A percentile compares a stretch with the other conserved stretches of the same genome.
Conservation (phyloP, 2,113 vertebrate species). For the Takifugu flavidus region DNA sequence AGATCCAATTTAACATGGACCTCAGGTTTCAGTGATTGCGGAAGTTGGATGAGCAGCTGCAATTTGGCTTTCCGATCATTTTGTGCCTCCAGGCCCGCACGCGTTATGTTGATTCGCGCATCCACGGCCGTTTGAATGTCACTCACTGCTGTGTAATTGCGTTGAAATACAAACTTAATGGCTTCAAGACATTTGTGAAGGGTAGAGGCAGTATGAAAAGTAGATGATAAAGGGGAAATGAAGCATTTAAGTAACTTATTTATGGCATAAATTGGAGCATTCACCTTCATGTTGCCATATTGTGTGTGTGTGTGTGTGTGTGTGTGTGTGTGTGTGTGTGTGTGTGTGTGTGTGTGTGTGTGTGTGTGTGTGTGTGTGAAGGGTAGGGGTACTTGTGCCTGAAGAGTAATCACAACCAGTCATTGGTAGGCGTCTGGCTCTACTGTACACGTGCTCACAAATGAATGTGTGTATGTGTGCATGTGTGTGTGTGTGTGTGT, state of each 20-base stretch:
- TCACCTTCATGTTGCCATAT: too few relatives aligned
- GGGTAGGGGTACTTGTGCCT: constrained; percentile 30
- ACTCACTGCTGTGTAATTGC: constrained; percentile 19
- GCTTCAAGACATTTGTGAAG: too few relatives aligned
- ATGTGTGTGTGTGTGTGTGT: constrained; percentile 49
- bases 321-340: too few relatives aligned
- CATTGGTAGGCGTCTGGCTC: constrained; percentile 32
- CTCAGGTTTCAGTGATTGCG: constrained; percentile 66
- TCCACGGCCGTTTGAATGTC: background rate
- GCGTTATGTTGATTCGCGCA: constrained; percentile 37
- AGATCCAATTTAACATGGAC: constrained; percentile 62
- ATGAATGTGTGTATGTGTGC: constrained; percentile 19
- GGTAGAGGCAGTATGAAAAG: too few relatives aligned
- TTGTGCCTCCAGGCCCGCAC: constrained; percentile 37
- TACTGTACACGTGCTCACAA: constrained; percentile 32
- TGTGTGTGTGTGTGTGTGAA: constrained; percentile 3
- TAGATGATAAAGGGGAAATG: too few relatives aligned
- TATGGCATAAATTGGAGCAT: background rate
- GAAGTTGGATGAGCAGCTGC: constrained; percentile 64
- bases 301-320: background rate
- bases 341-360: background rate
- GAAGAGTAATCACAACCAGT: constrained; percentile 57
- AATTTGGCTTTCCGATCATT: constrained; percentile 61
- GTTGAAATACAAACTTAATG: constrained; percentile 10
- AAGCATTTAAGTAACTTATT: background rate